These are phyloP conservation scores for Calliphora vomitoria DNA, from an alignment of 2,888 invertebrate species.

Conservation along the genomic window DNA sequence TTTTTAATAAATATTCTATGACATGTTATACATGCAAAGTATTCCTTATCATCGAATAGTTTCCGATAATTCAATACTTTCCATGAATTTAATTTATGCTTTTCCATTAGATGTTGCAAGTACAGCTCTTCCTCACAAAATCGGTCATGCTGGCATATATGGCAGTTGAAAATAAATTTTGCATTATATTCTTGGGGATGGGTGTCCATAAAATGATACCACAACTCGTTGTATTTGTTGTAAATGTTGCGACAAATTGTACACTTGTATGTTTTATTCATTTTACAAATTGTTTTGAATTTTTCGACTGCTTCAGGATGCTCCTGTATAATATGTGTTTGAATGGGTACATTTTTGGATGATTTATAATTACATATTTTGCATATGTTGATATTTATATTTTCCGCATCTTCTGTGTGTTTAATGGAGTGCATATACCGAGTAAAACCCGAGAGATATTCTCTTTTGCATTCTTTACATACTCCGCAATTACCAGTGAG, in stretches of 20 bases:
- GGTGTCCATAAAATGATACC: constrained; percentile 38
- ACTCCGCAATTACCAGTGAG: background rate
- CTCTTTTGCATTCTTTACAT: constrained; percentile 36
- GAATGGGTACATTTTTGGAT: background rate
- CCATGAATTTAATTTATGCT: constrained; percentile 55
- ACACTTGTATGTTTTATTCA: background rate
- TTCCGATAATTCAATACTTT: constrained; percentile 42
- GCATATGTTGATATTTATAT: background rate
- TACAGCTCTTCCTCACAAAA: constrained; percentile 5
- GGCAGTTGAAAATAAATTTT: constrained; percentile 24
- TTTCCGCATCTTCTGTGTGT: background rate
- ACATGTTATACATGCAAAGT: constrained; percentile 42
- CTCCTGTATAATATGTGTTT: constrained; percentile 8
- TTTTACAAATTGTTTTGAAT: background rate
- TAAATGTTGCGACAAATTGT: constrained; percentile 28
- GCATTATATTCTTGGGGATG: constrained; percentile 32
- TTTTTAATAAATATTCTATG: constrained; percentile 27
- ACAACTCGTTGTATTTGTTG: background rate
- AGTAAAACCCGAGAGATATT: background rate
- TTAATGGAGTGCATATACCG: constrained; percentile 13
- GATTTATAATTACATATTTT: constrained; percentile 20
- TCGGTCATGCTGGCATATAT: constrained; percentile 5
- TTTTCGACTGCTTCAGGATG: constrained; percentile 32
- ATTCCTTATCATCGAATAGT: constrained; percentile 31
- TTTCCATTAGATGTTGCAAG: constrained; percentile 39